Percentiles rank a stretch among this genome's conserved stretches.
Evolutionary conservation across 2,888 invertebrate species (phyloP).

Genomic region (Heliconius ismenius): DNA sequence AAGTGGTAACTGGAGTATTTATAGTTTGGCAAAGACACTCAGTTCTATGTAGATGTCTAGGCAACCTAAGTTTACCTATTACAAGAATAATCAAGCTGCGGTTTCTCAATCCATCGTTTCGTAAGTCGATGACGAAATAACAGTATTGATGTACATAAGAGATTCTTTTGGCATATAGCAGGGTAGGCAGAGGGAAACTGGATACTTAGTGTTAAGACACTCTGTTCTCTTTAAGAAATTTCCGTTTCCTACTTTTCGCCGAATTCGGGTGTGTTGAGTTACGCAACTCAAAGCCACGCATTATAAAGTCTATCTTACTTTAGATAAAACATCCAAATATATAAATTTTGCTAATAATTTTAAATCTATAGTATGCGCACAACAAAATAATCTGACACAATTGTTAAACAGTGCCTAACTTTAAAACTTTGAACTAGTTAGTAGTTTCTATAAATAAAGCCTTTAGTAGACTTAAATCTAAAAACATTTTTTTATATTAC

Average conservation of each 20-base stretch:
- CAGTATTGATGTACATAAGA: neutral
- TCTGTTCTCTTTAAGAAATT: too few species aligned
- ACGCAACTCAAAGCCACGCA: too few species aligned
- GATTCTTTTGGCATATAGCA: neutral
- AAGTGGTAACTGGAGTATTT: slow-evolving; percentile 4
- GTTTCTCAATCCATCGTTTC: neutral
- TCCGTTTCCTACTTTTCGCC: too few species aligned
- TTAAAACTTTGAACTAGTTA: neutral
- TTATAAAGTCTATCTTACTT: too few species aligned
- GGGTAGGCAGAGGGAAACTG: too few species aligned
- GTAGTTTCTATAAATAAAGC: slow-evolving; percentile 7
- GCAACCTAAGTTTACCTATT: slow-evolving; percentile 6
- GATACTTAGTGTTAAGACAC: too few species aligned
- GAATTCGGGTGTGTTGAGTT: too few species aligned
- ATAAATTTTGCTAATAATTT: neutral
- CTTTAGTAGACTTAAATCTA: neutral
- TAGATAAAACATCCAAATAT: too few species aligned
- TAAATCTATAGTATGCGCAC: neutral
- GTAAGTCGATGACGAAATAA: neutral
- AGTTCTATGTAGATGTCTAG: neutral
- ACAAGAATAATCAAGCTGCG: slow-evolving; percentile 14
- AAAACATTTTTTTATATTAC: too few species aligned
- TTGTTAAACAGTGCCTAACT: neutral
- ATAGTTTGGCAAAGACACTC: slow-evolving; percentile 11
- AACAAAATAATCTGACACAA: neutral